These are phyloP conservation scores for Meles meles DNA, from an alignment of 2,113 vertebrate genomes.

Conservation along the genomic window DNA sequence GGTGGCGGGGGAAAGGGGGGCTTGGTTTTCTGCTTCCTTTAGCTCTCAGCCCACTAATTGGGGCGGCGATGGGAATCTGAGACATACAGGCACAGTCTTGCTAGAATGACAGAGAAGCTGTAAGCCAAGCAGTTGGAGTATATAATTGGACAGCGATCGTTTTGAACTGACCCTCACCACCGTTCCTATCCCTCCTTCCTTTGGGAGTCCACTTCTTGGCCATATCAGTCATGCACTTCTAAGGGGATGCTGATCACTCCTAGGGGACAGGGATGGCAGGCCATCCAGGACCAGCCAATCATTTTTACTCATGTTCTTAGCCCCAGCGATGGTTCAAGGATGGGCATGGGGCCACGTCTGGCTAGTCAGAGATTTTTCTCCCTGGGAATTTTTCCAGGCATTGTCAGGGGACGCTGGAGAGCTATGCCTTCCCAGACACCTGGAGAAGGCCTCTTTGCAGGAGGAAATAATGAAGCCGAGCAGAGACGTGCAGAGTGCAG, in stretches of 20 bases:
- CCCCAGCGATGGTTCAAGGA: background rate
- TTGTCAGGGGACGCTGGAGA: background rate
- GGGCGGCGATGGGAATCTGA: background rate
- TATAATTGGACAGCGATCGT: background rate
- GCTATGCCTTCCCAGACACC: background rate
- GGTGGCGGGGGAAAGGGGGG: no score
- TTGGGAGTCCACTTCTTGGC: background rate
- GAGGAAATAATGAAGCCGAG: background rate
- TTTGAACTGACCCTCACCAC: background rate
- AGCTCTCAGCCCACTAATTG: conserved; percentile 1
- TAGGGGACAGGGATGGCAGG: background rate
- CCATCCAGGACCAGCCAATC: background rate
- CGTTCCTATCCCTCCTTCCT: background rate
- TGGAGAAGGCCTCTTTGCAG: background rate
- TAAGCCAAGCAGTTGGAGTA: background rate
- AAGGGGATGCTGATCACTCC: background rate
- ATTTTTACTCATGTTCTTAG: background rate
- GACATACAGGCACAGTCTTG: background rate
- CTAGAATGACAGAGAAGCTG: background rate
- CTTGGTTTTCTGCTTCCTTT: background rate
- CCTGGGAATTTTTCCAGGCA: background rate
- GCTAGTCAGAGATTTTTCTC: background rate
- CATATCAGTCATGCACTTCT: background rate
- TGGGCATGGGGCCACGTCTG: background rate
- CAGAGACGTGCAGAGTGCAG: background rate